These are phyloP conservation scores for Leptinotarsa defecta DNA, from an alignment of 1,140 invertebrate species.

Conservation along the genomic window DNA sequence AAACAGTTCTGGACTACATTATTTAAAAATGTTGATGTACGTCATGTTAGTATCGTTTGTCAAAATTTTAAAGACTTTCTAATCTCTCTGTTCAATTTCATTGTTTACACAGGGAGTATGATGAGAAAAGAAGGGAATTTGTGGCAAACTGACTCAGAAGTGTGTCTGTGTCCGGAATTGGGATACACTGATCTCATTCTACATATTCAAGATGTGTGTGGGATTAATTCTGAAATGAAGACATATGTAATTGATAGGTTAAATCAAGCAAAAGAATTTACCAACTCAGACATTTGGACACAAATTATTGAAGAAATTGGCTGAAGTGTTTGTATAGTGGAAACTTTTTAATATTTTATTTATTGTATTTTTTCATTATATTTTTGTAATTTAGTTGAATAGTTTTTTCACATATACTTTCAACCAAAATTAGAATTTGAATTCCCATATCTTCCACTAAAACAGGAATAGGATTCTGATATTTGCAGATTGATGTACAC, in stretches of 20 bases:
- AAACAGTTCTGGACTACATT: slow-evolving; percentile 58
- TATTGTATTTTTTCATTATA: neutral
- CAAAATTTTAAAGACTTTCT: slow-evolving; percentile 57
- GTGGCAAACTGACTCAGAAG: slow-evolving; percentile 51
- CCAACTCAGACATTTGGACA: slow-evolving; percentile 39
- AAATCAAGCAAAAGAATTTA: slow-evolving; percentile 38
- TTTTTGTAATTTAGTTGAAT: neutral
- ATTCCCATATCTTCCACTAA: too few species aligned
- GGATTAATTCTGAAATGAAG: slow-evolving; percentile 29
- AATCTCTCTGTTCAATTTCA: slow-evolving; percentile 59
- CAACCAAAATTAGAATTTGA: too few species aligned
- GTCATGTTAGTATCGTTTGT: slow-evolving; percentile 57
- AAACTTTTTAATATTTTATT: neutral
- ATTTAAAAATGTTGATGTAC: slow-evolving; percentile 56
- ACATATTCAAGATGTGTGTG: slow-evolving; percentile 56
- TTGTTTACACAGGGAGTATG: slow-evolving; percentile 62
- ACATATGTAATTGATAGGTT: slow-evolving; percentile 33
- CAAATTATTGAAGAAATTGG: slow-evolving; percentile 37
- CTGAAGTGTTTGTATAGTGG: slow-evolving; percentile 17
- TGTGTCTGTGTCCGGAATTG: slow-evolving; percentile 58
- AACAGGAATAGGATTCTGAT: too few species aligned
- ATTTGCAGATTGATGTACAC: too few species aligned
- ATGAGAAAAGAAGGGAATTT: slow-evolving; percentile 48
- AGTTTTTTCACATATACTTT: too few species aligned
- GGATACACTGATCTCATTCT: slow-evolving; percentile 58